A percentile compares a stretch with the other conserved stretches of the same genome.
These are phyloP conservation scores for Dasyprocta punctata DNA, from an alignment of 2,113 vertebrate genomes.

Conservation along the genomic window DNA sequence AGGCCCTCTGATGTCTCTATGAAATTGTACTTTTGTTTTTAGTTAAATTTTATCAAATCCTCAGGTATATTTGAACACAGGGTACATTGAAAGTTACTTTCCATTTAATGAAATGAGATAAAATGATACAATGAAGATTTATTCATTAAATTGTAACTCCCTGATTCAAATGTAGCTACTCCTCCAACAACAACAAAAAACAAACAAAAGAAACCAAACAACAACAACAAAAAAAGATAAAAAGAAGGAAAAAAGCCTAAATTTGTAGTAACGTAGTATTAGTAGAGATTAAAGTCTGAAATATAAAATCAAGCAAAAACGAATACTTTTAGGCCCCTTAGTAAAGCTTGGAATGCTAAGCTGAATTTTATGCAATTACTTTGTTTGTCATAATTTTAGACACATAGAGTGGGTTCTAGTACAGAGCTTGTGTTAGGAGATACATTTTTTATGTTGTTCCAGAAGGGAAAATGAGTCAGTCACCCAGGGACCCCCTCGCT, in stretches of 20 bases:
- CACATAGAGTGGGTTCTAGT: background rate
- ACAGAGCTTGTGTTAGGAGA: background rate
- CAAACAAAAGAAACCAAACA: no score
- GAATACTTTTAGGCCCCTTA: background rate
- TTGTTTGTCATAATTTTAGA: background rate
- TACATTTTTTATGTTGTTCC: background rate
- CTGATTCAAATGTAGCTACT: background rate
- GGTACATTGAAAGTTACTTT: constrained; percentile 2
- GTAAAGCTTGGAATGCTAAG: background rate
- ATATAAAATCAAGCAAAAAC: background rate
- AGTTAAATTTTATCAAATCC: background rate
- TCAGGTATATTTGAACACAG: background rate
- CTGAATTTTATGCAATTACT: background rate
- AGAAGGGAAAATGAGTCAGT: background rate
- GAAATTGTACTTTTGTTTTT: background rate
- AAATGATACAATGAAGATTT: background rate
- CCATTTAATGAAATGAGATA: background rate
- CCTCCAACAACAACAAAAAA: background rate
- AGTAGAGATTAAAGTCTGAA: background rate
- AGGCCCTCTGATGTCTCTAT: background rate
- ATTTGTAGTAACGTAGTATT: background rate
- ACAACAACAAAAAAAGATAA: background rate
- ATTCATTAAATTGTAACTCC: background rate
- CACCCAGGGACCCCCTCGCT: background rate
- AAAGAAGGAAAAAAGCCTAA: background rate